Evolutionary conservation across 1,140 invertebrate genomes (phyloP).

Genomic region (Lethrus apterus): DNA sequence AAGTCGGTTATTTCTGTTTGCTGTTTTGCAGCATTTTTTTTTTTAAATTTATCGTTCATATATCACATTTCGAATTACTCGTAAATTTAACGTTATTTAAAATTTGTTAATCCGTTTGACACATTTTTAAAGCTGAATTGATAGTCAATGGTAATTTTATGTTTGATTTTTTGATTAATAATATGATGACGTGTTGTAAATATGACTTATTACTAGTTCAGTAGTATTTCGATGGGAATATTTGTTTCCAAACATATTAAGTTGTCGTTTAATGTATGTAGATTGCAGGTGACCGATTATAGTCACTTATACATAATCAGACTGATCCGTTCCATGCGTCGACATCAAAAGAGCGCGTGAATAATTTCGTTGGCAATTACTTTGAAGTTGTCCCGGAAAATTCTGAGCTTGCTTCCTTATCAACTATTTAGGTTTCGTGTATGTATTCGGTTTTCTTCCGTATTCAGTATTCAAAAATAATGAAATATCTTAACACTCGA

Average conservation of each 20-base stretch:
- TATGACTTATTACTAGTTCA: constrained; percentile 11
- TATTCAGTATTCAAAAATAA: too few species aligned
- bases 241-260: background rate
- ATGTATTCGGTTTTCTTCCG: constrained; percentile 1
- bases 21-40: too few species aligned
- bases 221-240: background rate
- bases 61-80: too few species aligned
- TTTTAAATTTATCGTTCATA: too few species aligned
- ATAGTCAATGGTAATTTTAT: too few species aligned
- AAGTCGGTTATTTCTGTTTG: too few species aligned
- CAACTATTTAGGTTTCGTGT: constrained; percentile 28
- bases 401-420: constrained; percentile 16
- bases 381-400: constrained; percentile 25
- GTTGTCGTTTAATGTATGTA: constrained; percentile 6
- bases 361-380: constrained; percentile 31
- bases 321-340: constrained; percentile 19
- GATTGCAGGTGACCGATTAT: constrained; percentile 28
- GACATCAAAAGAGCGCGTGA: constrained; percentile 33
- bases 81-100: too few species aligned
- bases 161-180: too few species aligned
- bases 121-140: too few species aligned
- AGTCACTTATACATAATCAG: constrained; percentile 25
- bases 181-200: background rate
- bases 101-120: too few species aligned
- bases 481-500: too few species aligned